Evolutionary conservation across 2,797 vertebrate species (phyloP), one percentile per base, ranked within the genome.

Genomic region (Myoxocephalus aenaeus): DNA sequence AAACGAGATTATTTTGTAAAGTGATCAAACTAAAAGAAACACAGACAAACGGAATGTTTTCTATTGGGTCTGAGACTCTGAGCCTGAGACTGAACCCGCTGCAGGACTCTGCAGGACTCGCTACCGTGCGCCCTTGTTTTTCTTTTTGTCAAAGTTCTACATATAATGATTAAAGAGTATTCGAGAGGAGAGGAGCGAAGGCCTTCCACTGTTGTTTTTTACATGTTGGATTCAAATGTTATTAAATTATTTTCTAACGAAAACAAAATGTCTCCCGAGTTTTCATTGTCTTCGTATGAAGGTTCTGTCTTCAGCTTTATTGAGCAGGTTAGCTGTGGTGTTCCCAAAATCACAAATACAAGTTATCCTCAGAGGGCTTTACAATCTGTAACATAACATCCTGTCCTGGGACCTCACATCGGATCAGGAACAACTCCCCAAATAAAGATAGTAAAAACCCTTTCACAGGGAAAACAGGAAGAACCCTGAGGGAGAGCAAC

Each of bases 171-270:
- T 95, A 96, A 96, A 96, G 96, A 97, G 95, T 96, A 94, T 96
- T 96, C 94, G 71, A 93, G 89, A 88, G 94, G 75, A 92, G 89
- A 88, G 94, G 81, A 92, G 84, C 91, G 84, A 67, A 71, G 85
- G 93, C 89, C 86, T 93, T 93, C 92, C 92, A 93, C 91, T 96
- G 89, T 88, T 96, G 95, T 96, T 86, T 90, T 88, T 95, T 95
- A 94, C 79, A 89, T 95, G 94, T 95, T 96, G 86, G 92, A 92
- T 90, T 88, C 58, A 82, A 89, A 91, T 92, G 93, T 95, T 94
- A 95, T 93, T 96, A 96, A 96, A 94, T 90, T 94, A 96, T 94
- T 97, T 97, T 96, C 90, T 95, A 93, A 95, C 93, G 79, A 90
- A 32, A 73, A 11, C 29, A 46, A 4, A 36, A 12, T n/a, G 76